These are phyloP conservation scores for Enteromius afrohamiltoni DNA, from an alignment of 2,797 vertebrate genomes.

Conservation along the genomic window DNA sequence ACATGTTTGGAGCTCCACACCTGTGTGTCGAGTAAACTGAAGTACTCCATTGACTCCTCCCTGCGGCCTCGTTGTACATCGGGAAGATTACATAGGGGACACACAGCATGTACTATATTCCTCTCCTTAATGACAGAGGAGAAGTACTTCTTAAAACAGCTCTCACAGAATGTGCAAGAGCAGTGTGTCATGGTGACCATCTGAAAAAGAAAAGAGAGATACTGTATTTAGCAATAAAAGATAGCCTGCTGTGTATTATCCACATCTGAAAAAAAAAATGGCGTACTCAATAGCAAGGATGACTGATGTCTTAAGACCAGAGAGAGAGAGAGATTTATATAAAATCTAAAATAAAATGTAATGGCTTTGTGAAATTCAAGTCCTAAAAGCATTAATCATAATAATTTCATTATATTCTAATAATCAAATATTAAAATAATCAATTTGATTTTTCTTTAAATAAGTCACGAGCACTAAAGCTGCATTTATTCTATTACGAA, in stretches of 20 bases:
- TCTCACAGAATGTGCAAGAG: constrained; percentile 77
- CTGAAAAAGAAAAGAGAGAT: constrained; percentile 61
- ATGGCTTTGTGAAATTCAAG: neutral
- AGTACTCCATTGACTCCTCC: constrained; percentile 78
- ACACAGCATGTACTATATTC: constrained; percentile 73
- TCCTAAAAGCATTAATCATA: neutral
- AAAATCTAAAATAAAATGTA: neutral
- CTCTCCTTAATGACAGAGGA: constrained; percentile 78
- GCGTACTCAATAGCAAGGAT: neutral
- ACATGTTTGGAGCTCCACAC: constrained; percentile 59
- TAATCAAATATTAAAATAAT: neutral
- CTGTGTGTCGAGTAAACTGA: constrained; percentile 81
- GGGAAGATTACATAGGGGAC: constrained; percentile 78
- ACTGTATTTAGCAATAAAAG: neutral
- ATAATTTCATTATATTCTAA: neutral
- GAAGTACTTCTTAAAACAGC: constrained; percentile 78
- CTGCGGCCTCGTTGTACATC: constrained; percentile 67
- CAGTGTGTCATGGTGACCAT: constrained; percentile 83
- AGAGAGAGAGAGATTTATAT: neutral
- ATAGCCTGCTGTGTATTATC: neutral
- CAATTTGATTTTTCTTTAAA: neutral
- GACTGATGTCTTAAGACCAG: neutral
- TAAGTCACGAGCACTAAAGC: neutral
- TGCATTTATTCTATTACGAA: neutral
- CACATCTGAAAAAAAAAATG: neutral